A percentile compares a stretch with the other conserved stretches of the same genome.
These are phyloP conservation scores for Hippasteria phrygiana DNA, from an alignment of 53 echinoderm and acorn worm species.

Conservation along the genomic window DNA sequence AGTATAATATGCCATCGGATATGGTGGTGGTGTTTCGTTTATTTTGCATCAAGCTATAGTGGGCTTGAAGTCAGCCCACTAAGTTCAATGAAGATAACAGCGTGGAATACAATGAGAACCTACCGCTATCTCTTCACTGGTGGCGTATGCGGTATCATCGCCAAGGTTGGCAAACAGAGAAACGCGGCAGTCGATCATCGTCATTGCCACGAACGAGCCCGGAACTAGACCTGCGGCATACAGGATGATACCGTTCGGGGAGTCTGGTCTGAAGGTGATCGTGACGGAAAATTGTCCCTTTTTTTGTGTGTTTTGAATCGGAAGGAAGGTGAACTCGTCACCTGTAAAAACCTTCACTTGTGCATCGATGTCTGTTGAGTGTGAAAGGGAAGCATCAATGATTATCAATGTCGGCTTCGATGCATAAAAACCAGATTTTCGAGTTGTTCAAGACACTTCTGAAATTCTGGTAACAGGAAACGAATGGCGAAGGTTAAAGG, in stretches of 20 bases:
- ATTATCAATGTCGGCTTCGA: too few relatives aligned
- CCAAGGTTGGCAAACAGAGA: constrained; percentile 68
- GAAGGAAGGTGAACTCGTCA: constrained; percentile 71
- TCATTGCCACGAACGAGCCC: constrained; percentile 78
- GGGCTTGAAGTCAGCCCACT: too few relatives aligned
- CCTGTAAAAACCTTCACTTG: constrained; percentile 79
- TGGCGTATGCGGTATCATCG: constrained; percentile 12
- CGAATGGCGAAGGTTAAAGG: too few relatives aligned
- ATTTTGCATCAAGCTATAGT: too few relatives aligned
- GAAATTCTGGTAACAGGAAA: too few relatives aligned
- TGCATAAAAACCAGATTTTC: too few relatives aligned
- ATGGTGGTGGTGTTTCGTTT: too few relatives aligned
- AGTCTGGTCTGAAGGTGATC: constrained; percentile 56
- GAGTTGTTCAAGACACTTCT: too few relatives aligned
- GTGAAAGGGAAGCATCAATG: too few relatives aligned
- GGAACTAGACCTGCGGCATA: constrained; percentile 65
- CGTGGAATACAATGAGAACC: not conserved
- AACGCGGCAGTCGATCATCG: constrained; percentile 56
- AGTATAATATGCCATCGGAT: too few relatives aligned
- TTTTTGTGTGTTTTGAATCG: constrained; percentile 21
- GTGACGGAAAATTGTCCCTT: constrained; percentile 40
- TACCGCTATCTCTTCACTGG: constrained; percentile 34
- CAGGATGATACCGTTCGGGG: constrained; percentile 68
- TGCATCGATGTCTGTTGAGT: constrained; percentile 74
- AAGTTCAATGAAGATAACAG: too few relatives aligned